Evolutionary conservation across 2,113 vertebrate species (phyloP).

Genomic region (Phainopepla nitens): DNA sequence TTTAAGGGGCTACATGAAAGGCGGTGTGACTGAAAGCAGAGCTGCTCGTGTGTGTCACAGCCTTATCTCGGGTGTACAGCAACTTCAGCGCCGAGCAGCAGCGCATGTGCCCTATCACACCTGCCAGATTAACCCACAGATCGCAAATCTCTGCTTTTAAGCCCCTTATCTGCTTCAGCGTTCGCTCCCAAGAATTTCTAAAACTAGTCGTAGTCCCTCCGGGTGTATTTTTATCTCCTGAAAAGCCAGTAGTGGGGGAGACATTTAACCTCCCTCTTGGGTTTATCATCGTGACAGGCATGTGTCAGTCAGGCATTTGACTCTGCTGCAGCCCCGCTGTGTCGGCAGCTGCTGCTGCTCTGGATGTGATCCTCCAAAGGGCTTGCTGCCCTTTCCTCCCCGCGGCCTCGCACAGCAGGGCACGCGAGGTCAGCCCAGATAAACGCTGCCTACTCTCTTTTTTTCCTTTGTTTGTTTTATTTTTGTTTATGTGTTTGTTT

Average conservation of each 20-base stretch:
- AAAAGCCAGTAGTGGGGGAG: not conserved
- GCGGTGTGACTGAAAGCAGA: not conserved
- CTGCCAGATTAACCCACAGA: not conserved
- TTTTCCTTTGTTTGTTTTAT: not conserved
- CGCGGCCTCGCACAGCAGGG: not conserved
- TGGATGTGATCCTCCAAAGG: not conserved
- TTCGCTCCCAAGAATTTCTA: not conserved
- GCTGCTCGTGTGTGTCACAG: not conserved
- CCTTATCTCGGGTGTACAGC: not conserved
- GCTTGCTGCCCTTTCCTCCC: not conserved
- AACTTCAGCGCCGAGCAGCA: fast-evolving
- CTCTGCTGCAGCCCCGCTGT: not conserved
- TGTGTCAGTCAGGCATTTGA: not conserved
- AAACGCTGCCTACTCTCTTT: not conserved
- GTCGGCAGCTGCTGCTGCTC: not conserved
- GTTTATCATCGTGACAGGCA: conserved; percentile 8
- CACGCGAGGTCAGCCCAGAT: not conserved
- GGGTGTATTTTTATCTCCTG: not conserved
- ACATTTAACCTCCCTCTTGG: conserved; percentile 7
- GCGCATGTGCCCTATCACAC: not conserved
- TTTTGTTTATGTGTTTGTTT: not conserved
- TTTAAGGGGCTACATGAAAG: not conserved
- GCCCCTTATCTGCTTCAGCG: not conserved
- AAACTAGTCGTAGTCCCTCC: not conserved
- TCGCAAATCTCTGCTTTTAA: not conserved